phyloP scores from a whole-genome alignment of 2,888 invertebrate genomes.

The Lasioglossum pauxillum region DNA sequence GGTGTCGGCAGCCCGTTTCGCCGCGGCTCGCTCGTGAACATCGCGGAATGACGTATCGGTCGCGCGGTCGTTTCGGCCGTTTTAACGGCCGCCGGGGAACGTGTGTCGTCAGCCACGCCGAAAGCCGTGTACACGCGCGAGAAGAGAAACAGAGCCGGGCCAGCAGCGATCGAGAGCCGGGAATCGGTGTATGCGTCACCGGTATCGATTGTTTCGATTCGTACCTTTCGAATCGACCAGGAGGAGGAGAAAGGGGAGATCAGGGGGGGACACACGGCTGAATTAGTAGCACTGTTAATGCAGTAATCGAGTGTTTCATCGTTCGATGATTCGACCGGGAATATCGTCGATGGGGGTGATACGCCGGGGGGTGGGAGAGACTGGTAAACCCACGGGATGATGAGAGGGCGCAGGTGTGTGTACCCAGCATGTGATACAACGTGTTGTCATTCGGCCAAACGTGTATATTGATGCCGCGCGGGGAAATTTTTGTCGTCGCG shows the following conservation, averaged over 20 bases:
- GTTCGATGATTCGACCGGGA: slow-evolving; percentile 77
- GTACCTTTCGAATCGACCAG: slow-evolving; percentile 39
- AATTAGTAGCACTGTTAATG: slow-evolving; percentile 82
- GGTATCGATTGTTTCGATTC: slow-evolving; percentile 69
- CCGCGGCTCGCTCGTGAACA: slow-evolving; percentile 67
- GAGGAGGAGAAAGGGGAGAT: not conserved
- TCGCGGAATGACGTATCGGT: slow-evolving; percentile 79
- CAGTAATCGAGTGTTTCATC: slow-evolving; percentile 82
- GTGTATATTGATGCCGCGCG: slow-evolving; percentile 46
- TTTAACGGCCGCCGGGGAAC: slow-evolving; percentile 79
- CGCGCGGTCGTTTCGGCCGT: slow-evolving; percentile 80
- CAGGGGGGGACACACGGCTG: slow-evolving; percentile 59
- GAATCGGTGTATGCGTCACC: slow-evolving; percentile 56
- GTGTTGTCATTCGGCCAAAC: slow-evolving; percentile 73
- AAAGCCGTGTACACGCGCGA: slow-evolving; percentile 72
- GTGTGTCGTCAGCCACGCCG: slow-evolving; percentile 78
- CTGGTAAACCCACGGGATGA: slow-evolving; percentile 68
- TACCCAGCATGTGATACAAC: slow-evolving; percentile 75
- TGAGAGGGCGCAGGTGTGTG: slow-evolving; percentile 68
- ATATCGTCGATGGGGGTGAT: not conserved
- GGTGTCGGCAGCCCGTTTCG: slow-evolving; percentile 63
- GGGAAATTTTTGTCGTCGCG: slow-evolving; percentile 47
- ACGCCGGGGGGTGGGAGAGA: not conserved
- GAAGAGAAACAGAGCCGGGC: not conserved
- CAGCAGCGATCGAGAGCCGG: slow-evolving; percentile 34